These are phyloP conservation scores for Metridium senile DNA, from an alignment of 92 coral and sea anemone species.

Conservation along the genomic window DNA sequence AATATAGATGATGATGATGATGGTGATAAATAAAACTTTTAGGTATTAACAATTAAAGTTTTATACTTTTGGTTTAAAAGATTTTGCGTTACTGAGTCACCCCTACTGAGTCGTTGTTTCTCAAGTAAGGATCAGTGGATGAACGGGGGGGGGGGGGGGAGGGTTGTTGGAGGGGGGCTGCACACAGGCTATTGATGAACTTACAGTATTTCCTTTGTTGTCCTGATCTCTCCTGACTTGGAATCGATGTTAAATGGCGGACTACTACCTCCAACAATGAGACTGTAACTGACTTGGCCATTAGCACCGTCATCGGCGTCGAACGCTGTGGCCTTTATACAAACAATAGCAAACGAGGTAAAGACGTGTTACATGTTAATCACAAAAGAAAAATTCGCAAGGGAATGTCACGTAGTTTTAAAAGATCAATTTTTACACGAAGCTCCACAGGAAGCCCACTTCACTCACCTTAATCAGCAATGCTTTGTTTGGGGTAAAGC, in stretches of 20 bases:
- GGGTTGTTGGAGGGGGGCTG: no score
- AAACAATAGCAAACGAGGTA: background rate
- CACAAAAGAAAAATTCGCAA: background rate
- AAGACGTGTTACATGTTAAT: no score
- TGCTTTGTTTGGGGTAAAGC: constrained; percentile 26
- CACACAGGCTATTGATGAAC: no score
- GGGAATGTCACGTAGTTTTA: no score
- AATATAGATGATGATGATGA: no score
- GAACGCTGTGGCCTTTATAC: constrained; percentile 36
- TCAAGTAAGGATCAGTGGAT: no score
- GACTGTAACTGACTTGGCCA: constrained; percentile 34
- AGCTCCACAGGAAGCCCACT: background rate
- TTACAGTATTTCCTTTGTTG: constrained; percentile 36
- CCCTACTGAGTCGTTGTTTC: no score
- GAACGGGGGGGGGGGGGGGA: no score
- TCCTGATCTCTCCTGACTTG: constrained; percentile 40
- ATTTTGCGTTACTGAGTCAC: no score
- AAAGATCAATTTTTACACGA: background rate
- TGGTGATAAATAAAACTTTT: no score
- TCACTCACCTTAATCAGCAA: constrained; percentile 42
- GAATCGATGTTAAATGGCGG: constrained; percentile 40
- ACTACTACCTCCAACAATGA: constrained; percentile 34
- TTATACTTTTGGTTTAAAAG: no score
- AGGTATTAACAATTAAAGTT: no score
- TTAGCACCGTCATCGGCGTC: constrained; percentile 40